Conservation (phyloP, 2,888 invertebrate genomes). For the Drosophila aldrichi region DNA sequence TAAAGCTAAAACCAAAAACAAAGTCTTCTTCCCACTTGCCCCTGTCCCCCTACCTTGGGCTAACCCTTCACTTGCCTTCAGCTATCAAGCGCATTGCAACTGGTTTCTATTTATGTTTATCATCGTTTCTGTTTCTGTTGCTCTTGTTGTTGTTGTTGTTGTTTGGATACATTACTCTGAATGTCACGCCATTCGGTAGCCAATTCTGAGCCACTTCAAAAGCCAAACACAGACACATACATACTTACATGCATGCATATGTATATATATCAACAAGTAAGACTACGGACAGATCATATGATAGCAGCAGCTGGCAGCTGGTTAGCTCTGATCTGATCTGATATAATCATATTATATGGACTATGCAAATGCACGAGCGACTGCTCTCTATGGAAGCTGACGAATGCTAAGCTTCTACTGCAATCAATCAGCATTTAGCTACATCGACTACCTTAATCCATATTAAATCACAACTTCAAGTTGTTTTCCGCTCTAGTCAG, state of each 20-base stretch:
- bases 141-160: slow-evolving; percentile 8
- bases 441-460: not conserved
- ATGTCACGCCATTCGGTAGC: slow-evolving; percentile 42
- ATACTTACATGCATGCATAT: no score
- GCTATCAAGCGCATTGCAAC: slow-evolving; percentile 35
- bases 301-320: not conserved
- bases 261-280: not conserved
- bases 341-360: not conserved
- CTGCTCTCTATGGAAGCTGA: not conserved
- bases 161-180: slow-evolving; percentile 23
- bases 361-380: not conserved
- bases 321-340: not conserved
- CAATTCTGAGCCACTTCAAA: slow-evolving; percentile 51
- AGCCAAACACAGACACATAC: not conserved
- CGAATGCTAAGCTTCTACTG: not conserved
- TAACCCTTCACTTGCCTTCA: slow-evolving; percentile 57
- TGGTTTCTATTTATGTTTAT: slow-evolving; percentile 38
- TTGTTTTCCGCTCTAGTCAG: not conserved
- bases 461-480: not conserved
- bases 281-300: not conserved
- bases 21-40: not conserved
- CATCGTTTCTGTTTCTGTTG: not conserved
- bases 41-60: slow-evolving; percentile 5
- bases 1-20: not conserved
- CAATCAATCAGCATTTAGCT: not conserved